Evolutionary conservation across 2,113 vertebrate species (phyloP).

Genomic region (Limnothrissa miodon): DNA sequence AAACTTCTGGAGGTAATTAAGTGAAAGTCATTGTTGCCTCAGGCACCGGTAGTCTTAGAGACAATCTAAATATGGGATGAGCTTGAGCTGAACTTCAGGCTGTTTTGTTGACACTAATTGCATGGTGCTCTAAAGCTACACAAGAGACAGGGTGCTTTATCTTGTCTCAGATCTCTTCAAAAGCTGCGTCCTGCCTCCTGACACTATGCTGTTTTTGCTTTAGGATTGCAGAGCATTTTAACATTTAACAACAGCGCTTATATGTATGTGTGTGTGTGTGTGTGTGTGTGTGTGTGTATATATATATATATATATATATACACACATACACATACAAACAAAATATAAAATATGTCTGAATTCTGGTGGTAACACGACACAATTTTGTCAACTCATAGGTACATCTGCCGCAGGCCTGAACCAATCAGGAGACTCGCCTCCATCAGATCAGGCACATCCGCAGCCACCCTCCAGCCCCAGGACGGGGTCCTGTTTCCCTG

Average conservation of each 20-base stretch:
- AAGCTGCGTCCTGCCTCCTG: not conserved
- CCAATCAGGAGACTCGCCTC: constrained; percentile 41
- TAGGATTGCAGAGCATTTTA: not conserved
- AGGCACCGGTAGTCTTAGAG: not conserved
- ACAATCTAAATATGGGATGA: not conserved
- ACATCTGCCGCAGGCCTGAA: constrained; percentile 35
- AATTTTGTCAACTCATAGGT: constrained; percentile 19
- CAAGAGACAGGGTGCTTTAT: not conserved
- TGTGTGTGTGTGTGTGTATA: too few species aligned
- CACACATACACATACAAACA: too few species aligned
- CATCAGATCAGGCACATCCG: constrained; percentile 38
- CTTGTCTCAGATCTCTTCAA: not conserved
- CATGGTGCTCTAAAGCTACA: too few species aligned
- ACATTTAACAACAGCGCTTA: too few species aligned
- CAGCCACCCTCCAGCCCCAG: constrained; percentile 44
- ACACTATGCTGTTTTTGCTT: not conserved
- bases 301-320: too few species aligned
- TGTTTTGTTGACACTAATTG: too few species aligned
- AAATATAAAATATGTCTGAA: too few species aligned
- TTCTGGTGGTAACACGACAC: not conserved
- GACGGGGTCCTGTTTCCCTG: constrained; percentile 32
- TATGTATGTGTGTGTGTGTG: too few species aligned
- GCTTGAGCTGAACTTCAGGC: not conserved
- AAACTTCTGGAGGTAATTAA: too few species aligned
- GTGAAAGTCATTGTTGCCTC: not conserved